These are phyloP conservation scores for Synergus laeviventris DNA, from an alignment of 2,888 invertebrate species.

Conservation along the genomic window DNA sequence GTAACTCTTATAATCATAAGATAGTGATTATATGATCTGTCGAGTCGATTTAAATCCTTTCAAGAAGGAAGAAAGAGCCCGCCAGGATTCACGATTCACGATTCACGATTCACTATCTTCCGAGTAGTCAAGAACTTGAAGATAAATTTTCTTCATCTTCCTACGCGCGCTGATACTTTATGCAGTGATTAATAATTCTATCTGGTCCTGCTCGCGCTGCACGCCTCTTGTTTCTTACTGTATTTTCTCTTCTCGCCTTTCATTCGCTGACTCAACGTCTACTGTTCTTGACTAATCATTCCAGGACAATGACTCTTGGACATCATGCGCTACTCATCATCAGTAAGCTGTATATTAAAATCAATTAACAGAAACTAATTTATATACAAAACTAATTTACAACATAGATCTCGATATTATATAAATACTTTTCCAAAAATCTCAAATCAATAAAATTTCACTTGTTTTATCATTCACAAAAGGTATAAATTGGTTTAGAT, in stretches of 20 bases:
- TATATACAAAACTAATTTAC: too few species aligned
- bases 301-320: conserved; percentile 11
- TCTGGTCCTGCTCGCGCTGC: conserved; percentile 18
- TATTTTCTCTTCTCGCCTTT: conserved; percentile 47
- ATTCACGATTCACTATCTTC: conserved; percentile 17
- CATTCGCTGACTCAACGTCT: conserved; percentile 47
- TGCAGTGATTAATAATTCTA: conserved; percentile 49
- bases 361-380: too few species aligned
- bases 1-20: conserved; percentile 4
- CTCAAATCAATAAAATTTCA: too few species aligned
- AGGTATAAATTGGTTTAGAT: too few species aligned
- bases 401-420: too few species aligned
- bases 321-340: neutral
- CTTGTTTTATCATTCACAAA: too few species aligned
- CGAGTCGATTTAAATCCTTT: conserved; percentile 13
- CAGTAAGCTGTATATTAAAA: neutral
- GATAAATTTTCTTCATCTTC: conserved; percentile 53
- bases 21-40: conserved; percentile 14
- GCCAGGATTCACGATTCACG: neutral
- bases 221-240: conserved; percentile 28
- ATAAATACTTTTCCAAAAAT: too few species aligned
- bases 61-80: conserved; percentile 24
- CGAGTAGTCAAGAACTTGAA: conserved; percentile 19
- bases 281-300: conserved; percentile 36
- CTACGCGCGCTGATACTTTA: conserved; percentile 53